Conservation (phyloP, 2,113 vertebrate genomes). For the Calypte anna region DNA sequence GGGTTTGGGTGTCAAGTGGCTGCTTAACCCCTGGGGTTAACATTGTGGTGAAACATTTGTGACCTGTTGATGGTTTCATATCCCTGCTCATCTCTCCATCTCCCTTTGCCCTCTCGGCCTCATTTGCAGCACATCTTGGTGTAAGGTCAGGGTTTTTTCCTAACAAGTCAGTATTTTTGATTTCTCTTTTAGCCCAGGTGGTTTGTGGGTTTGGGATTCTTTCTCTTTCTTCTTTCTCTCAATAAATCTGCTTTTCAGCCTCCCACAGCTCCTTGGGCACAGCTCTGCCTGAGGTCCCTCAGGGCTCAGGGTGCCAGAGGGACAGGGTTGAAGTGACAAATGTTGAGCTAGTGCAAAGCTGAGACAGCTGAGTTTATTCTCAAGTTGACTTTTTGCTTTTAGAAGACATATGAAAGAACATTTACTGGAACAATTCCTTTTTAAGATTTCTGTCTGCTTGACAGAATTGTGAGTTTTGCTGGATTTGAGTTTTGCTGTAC, state of each 20-base stretch:
- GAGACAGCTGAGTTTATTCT: not conserved
- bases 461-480: not conserved
- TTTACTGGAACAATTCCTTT: not conserved
- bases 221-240: not conserved
- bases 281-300: not conserved
- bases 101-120: not conserved
- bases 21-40: not conserved
- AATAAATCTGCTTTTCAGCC: not conserved
- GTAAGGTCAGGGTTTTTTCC: not conserved
- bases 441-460: not conserved
- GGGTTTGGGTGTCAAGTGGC: not conserved
- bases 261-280: not conserved
- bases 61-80: accelerated
- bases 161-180: not conserved
- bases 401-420: not conserved
- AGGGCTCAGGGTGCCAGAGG: not conserved
- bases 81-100: accelerated
- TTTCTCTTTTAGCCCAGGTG: accelerated
- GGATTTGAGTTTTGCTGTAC: not conserved
- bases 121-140: not conserved
- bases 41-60: not conserved
- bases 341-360: not conserved
- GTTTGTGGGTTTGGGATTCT: not conserved
- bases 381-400: not conserved
- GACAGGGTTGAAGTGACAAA: not conserved